Conservation (phyloP, 1,140 invertebrate species). For the Scaptomyza graminum region DNA sequence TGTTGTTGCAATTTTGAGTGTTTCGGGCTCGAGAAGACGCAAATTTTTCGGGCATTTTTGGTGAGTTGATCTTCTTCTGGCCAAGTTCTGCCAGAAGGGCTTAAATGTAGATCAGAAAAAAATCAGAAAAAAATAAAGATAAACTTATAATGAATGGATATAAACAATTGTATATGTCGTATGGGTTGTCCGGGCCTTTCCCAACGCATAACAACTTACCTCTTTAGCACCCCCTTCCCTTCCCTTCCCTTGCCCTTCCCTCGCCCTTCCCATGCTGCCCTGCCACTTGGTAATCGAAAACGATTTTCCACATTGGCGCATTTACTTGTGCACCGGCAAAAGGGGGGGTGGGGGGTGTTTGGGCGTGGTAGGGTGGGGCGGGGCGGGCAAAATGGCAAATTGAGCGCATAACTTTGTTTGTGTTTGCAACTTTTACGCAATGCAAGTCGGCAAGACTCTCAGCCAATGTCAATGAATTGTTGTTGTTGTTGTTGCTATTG, state of each 20-base stretch:
- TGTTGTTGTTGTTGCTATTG: slow-evolving; percentile 21
- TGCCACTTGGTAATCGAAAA: slow-evolving; percentile 45
- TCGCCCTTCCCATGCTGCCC: too few species aligned
- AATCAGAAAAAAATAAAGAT: neutral
- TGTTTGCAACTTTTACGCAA: slow-evolving; percentile 32
- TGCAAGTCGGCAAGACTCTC: slow-evolving; percentile 10
- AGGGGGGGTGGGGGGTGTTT: neutral
- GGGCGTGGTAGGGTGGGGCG: neutral
- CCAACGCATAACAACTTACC: neutral
- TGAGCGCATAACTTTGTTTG: slow-evolving; percentile 5
- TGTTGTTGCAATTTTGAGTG: too few species aligned
- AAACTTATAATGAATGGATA: neutral
- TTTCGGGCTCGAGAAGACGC: too few species aligned
- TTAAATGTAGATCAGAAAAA: neutral
- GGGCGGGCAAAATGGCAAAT: slow-evolving; percentile 15
- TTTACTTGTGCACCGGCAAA: slow-evolving; percentile 16
- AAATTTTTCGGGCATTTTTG: too few species aligned
- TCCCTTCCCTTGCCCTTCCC: too few species aligned
- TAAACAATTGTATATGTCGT: neutral
- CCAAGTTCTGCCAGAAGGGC: neutral
- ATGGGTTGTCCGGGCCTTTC: slow-evolving; percentile 2
- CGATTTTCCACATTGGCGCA: slow-evolving; percentile 61
- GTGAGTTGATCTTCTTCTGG: neutral
- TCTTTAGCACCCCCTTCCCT: neutral
- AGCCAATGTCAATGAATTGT: slow-evolving; percentile 45